Evolutionary conservation across 2,113 vertebrate species (phyloP), one percentile per base, ranked within the genome.

Genomic region (Struthidea cinerea): DNA sequence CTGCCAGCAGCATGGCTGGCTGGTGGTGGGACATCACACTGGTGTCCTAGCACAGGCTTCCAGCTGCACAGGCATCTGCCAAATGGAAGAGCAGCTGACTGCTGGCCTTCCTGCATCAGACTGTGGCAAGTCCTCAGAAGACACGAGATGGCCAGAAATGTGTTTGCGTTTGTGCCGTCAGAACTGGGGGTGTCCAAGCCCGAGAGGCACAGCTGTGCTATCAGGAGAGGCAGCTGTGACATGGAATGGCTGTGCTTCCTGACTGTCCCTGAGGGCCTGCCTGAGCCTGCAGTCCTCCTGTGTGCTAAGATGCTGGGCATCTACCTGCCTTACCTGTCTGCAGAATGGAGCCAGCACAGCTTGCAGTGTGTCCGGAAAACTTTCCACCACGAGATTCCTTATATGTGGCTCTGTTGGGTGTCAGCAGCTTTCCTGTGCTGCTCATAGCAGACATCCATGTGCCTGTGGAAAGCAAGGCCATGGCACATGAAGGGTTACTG

Each of bases 361-460:
- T 79, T 32, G 28, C 35, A 23, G 7, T 1, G 35, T 59, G 65
- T 33, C 52, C 39, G 11, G 47, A 46, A 44, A 75, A 33, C 4
- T 19, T 71, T 24, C 49, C 2, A 2, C 46, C 0, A 0, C 10
- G 42, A 11, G 4, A 35, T 56, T 88, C n/a, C 32, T 32, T 44
- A 3, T 5, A 13, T 11, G n/a, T 46, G 52, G 28, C 70, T 90
- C 80, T 63, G 23, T 20, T 13, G 13, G 21, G 26, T 32, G 24
- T n/a, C 61, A 81, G 47, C 64, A 63, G 26, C 21, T 84, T 91
- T 46, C 27, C 27, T 28, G 9, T 61, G 13, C 3, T 30, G 3
- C 53, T 76, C 32, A 9, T 30, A 52, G 19, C 35, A 64, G 49
- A 16, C 3, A 4, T 73, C 32, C 14, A 2, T 1, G 13, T 18